Conservation (phyloP, 35 echinoderm and acorn worm species). For the Chiridota heheva region DNA sequence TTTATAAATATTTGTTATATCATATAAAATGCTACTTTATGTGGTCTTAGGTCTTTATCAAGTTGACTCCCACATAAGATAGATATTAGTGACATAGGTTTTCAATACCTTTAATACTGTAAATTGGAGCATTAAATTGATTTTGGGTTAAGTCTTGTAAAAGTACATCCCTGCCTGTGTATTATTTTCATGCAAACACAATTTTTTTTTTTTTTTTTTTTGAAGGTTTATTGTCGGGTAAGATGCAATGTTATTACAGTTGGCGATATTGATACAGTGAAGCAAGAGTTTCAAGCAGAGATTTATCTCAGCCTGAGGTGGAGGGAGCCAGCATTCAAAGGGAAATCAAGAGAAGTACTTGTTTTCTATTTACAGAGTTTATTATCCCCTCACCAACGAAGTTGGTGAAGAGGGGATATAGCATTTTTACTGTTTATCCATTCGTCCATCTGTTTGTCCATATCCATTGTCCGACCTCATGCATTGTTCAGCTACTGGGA, state of each 20-base stretch:
- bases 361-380: no score
- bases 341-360: conserved; percentile 66
- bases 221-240: conserved; percentile 61
- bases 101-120: neutral
- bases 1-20: no score
- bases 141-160: neutral
- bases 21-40: no score
- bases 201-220: neutral
- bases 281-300: conserved; percentile 72
- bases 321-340: conserved; percentile 80
- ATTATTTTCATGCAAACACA: neutral
- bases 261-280: conserved; percentile 93
- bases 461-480: no score
- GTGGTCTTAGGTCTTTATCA: neutral
- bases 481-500: no score
- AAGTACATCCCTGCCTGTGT: neutral
- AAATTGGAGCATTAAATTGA: neutral
- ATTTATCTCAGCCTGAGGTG: conserved; percentile 70
- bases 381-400: no score
- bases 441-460: no score
- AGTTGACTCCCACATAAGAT: neutral
- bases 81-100: neutral
- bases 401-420: no score
- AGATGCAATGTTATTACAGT: conserved; percentile 85
- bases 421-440: no score